Evolutionary conservation across 1,140 invertebrate species (phyloP), one percentile per base, ranked within the genome.

Genomic region (Drosophila sechellia): DNA sequence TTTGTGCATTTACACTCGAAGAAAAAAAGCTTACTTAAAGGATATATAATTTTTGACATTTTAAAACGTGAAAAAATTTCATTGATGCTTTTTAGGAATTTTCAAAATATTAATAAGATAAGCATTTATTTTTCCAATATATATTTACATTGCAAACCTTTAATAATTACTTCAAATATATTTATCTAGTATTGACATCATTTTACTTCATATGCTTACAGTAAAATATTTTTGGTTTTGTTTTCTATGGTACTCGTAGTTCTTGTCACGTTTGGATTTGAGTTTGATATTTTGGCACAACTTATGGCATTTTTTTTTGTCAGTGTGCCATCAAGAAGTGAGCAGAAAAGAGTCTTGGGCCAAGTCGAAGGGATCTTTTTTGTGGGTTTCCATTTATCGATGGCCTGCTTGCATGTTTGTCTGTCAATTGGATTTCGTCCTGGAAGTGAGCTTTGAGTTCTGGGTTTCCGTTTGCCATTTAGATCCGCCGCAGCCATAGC

Each of bases 371-470:
- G 53, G 39, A 75, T 77, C 13, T 39, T 39, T 75, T 66, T 56
- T 54, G 61, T 68, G 54, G 71, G 54, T 45, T 76, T 75, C 50
- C 73, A 68, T 77, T 75, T 77, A 75, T 77, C 73, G 73, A 45
- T 75, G 54, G 35, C 37, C 55, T 48, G 64, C 46, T 45, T 68
- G 61, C 73, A 76, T 75, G 73, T 76, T 76, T 75, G 71, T 77
- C 60, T 75, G 73, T 77, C 73, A 77, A 77, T 77, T 77, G 73
- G 73, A 77, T 77, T 77, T 77, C 61, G 54, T 53, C 55, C 72
- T 60, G 46, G 50, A 40, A 70, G 66, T 70, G 66, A 69, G 66
- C 66, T 70, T 53, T 75, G 61, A 68, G 71, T 60, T 74, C 40
- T 56, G 58, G 63, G 42, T 52, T 64, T 42, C 45, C 57, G 52